Conservation (phyloP, 2,113 vertebrate species). For the Larimichthys crocea region DNA sequence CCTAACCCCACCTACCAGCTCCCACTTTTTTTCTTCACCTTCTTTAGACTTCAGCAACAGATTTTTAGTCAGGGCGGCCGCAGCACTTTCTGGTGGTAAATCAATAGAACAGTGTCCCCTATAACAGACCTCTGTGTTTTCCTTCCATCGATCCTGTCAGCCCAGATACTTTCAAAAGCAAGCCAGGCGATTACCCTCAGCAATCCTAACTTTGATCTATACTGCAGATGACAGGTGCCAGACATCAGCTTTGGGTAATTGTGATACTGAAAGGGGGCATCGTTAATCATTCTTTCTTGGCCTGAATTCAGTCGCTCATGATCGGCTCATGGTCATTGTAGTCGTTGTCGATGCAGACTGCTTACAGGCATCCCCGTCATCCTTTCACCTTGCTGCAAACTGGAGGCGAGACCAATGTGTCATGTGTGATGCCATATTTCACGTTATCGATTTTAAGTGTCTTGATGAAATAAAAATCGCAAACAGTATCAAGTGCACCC, state of each 20-base stretch:
- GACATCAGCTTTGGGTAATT: constrained; percentile 79
- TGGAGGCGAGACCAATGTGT: background rate
- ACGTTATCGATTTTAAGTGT: background rate
- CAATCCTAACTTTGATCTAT: constrained; percentile 74
- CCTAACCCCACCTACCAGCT: background rate
- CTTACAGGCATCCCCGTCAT: constrained; percentile 18
- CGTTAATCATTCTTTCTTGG: constrained; percentile 65
- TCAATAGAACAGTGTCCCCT: constrained; percentile 81
- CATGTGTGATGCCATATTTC: constrained; percentile 3
- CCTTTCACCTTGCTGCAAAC: constrained; percentile 28
- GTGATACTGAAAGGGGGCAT: constrained; percentile 66
- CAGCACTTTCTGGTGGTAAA: constrained; percentile 75
- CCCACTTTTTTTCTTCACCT: constrained; percentile 17
- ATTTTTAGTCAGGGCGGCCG: constrained; percentile 74
- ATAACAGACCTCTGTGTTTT: constrained; percentile 84
- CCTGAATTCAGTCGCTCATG: constrained; percentile 41
- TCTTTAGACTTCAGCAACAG: constrained; percentile 50
- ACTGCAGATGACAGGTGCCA: constrained; percentile 78
- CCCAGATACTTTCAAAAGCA: constrained; percentile 75
- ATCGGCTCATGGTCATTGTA: constrained; percentile 28
- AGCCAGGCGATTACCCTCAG: constrained; percentile 76
- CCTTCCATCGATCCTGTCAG: constrained; percentile 81
- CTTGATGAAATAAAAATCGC: background rate
- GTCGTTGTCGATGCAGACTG: background rate
- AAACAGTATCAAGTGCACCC: background rate